Evolutionary conservation across 2,888 invertebrate species (phyloP).

Genomic region (Drosophila neoperkinsi): DNA sequence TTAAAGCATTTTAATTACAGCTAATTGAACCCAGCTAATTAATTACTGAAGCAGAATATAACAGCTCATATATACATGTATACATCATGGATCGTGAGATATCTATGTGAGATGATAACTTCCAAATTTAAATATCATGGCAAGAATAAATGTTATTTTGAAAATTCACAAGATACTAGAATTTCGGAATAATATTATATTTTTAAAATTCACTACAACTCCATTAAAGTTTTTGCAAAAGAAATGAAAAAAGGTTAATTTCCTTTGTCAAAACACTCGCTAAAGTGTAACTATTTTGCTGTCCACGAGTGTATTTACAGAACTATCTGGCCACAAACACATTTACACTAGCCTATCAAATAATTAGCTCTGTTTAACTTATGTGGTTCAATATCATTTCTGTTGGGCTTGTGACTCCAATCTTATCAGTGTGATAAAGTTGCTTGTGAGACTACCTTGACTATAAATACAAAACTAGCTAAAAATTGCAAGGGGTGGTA

Average conservation of each 20-base stretch:
- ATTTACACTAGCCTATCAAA: neutral
- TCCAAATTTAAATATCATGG: neutral
- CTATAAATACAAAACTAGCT: neutral
- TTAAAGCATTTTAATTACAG: neutral
- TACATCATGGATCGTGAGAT: too few species aligned
- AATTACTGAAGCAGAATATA: neutral
- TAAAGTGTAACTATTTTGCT: neutral
- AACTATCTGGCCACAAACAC: neutral
- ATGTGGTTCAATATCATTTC: neutral
- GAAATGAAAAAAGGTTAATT: neutral
- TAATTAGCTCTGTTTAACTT: neutral
- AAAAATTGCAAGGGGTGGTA: neutral
- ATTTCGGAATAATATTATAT: neutral
- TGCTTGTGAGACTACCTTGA: neutral
- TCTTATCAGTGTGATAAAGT: constrained; percentile 36
- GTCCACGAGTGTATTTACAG: neutral
- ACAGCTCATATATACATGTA: too few species aligned
- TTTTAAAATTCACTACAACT: neutral
- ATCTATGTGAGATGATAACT: too few species aligned
- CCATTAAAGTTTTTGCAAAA: neutral
- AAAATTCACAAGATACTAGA: neutral
- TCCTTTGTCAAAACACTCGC: neutral
- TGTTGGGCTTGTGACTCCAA: constrained; percentile 3
- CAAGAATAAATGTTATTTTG: neutral
- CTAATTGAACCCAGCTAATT: neutral